These are phyloP conservation scores for Melieria omissa DNA, from an alignment of 2,888 invertebrate species.

Conservation along the genomic window DNA sequence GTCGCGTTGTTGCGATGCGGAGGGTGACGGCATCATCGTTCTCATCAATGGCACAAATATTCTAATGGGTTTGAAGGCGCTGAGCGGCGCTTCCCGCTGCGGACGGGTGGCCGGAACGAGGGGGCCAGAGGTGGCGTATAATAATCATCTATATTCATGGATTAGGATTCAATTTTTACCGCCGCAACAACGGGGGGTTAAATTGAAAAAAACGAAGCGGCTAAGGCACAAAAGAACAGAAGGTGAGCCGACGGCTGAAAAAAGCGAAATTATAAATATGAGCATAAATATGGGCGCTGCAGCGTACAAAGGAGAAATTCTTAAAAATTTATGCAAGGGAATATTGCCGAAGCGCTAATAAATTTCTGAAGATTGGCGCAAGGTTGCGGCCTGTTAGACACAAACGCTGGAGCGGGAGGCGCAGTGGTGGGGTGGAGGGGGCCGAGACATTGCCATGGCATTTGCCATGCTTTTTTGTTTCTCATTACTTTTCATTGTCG, in stretches of 20 bases:
- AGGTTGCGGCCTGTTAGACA: constrained; percentile 16
- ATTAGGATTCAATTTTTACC: constrained; percentile 67
- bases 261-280: constrained; percentile 45
- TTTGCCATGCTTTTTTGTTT: neutral
- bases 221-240: constrained; percentile 40
- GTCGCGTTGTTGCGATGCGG: no score
- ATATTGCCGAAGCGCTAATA: constrained; percentile 65
- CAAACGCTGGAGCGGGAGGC: neutral
- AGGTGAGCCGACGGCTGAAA: constrained; percentile 41
- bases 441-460: neutral
- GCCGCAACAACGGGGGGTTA: constrained; percentile 31
- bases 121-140: constrained; percentile 53
- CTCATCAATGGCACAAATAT: constrained; percentile 42
- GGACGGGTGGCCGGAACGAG: neutral
- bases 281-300: constrained; percentile 25
- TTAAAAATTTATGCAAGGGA: constrained; percentile 60
- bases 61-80: constrained; percentile 54
- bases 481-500: neutral
- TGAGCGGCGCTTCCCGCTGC: constrained; percentile 45
- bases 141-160: constrained; percentile 68
- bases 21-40: neutral
- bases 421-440: neutral
- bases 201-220: constrained; percentile 45
- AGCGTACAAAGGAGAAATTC: constrained; percentile 33
- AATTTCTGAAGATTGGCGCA: constrained; percentile 47